These are phyloP conservation scores for Ceyx erithaca DNA, from an alignment of 2,797 vertebrate species.

Conservation along the genomic window DNA sequence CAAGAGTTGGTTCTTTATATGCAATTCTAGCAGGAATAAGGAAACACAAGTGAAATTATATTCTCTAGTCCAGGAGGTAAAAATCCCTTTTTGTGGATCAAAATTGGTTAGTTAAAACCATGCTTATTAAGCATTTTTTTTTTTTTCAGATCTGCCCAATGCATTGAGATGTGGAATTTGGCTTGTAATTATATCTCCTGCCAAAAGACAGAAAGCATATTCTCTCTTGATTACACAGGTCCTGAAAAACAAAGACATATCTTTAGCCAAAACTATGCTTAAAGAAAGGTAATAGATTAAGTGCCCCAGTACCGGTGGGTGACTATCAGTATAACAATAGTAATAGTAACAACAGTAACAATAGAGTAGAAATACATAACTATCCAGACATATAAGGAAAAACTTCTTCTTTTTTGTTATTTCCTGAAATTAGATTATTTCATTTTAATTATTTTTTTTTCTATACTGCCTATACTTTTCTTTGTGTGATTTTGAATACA, in stretches of 20 bases:
- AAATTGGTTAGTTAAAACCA: background rate
- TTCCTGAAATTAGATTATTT: background rate
- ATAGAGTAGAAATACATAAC: background rate
- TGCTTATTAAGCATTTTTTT: background rate
- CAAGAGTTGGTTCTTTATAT: accelerated
- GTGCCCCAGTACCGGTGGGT: background rate
- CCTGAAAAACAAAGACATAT: background rate
- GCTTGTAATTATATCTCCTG: background rate
- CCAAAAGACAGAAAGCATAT: background rate
- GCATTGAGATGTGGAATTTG: background rate
- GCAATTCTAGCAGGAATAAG: background rate
- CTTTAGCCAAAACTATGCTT: background rate
- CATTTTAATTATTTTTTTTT: background rate
- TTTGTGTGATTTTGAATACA: conserved; percentile 8
- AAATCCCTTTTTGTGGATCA: background rate
- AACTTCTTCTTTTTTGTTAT: background rate
- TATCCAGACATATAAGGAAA: background rate
- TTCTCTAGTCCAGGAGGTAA: background rate
- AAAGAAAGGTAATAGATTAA: background rate
- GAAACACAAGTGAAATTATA: background rate
- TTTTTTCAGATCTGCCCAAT: background rate
- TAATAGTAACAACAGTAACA: background rate
- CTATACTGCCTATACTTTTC: background rate
- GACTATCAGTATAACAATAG: background rate
- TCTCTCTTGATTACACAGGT: background rate